A percentile compares a stretch with the other conserved stretches of the same genome.
Conservation (phyloP, 2,888 invertebrate genomes). For the Helleia helle region DNA sequence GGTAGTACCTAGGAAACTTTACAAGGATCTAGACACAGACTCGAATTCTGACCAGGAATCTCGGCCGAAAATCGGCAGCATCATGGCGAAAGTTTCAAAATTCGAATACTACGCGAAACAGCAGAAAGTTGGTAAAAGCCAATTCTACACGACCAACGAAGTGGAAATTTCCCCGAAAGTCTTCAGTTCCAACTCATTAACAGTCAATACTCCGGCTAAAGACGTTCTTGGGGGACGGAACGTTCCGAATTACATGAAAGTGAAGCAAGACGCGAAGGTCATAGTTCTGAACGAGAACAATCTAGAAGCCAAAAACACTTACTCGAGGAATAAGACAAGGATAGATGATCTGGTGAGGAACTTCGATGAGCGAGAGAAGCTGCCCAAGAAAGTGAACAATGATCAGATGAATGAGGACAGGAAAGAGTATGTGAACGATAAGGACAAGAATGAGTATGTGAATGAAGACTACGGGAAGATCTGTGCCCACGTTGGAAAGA, state of each 20-base stretch:
- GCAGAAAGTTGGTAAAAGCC: slow-evolving; percentile 64
- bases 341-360: slow-evolving; percentile 65
- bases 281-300: slow-evolving; percentile 51
- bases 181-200: slow-evolving; percentile 83
- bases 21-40: slow-evolving; percentile 59
- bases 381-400: slow-evolving; percentile 58
- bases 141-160: slow-evolving; percentile 56
- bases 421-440: slow-evolving; percentile 27
- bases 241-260: slow-evolving; percentile 75
- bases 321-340: slow-evolving; percentile 57
- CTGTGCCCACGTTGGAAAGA: slow-evolving; percentile 25
- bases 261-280: slow-evolving; percentile 64
- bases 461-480: slow-evolving; percentile 28
- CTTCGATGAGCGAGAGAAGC: slow-evolving; percentile 48
- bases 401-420: slow-evolving; percentile 45
- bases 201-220: slow-evolving; percentile 87
- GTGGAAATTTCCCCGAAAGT: slow-evolving; percentile 81
- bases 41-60: slow-evolving; percentile 66
- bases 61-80: slow-evolving; percentile 59
- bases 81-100: slow-evolving; percentile 85
- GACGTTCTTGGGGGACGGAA: slow-evolving; percentile 83
- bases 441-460: slow-evolving; percentile 17
- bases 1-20: slow-evolving; percentile 75
- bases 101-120: slow-evolving; percentile 84
- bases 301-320: slow-evolving; percentile 49